Evolutionary conservation across 2,888 invertebrate genomes (phyloP).

Genomic region (Hymenopus coronatus): DNA sequence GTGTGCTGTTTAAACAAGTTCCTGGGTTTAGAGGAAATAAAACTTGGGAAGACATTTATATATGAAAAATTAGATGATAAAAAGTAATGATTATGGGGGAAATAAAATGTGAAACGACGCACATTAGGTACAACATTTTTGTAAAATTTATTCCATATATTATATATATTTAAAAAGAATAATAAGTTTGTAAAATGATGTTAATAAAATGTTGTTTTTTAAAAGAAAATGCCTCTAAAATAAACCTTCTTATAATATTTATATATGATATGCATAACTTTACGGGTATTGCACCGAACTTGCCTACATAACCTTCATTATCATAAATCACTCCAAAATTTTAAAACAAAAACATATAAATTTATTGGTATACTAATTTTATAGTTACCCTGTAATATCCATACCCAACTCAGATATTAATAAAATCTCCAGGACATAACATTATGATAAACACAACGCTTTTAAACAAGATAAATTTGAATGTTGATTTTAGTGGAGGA

Average conservation of each 20-base stretch:
- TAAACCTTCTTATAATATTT: conserved; percentile 30
- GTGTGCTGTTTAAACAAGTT: conserved; percentile 30
- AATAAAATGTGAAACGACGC: conserved; percentile 35
- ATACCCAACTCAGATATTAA: neutral
- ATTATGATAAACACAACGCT: neutral
- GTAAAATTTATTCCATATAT: conserved; percentile 35
- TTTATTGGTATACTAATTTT: neutral
- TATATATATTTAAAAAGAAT: conserved; percentile 35
- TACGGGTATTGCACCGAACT: conserved; percentile 28
- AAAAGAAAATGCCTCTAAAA: conserved; percentile 33
- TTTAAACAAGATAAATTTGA: neutral
- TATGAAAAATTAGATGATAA: conserved; percentile 18
- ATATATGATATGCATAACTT: conserved; percentile 25
- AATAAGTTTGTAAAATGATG: conserved; percentile 39
- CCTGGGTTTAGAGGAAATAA: conserved; percentile 22
- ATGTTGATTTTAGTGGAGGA: neutral
- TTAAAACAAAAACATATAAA: conserved; percentile 4
- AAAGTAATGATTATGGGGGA: conserved; percentile 14
- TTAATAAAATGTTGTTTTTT: conserved; percentile 37
- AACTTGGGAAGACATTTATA: conserved; percentile 26
- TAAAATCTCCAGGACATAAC: neutral
- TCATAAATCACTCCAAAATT: neutral
- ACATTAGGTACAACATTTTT: conserved; percentile 36
- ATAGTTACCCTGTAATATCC: neutral
- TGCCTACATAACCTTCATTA: conserved; percentile 23